Evolutionary conservation across 1,140 invertebrate genomes (phyloP).

Genomic region (Eulimnadia texana): DNA sequence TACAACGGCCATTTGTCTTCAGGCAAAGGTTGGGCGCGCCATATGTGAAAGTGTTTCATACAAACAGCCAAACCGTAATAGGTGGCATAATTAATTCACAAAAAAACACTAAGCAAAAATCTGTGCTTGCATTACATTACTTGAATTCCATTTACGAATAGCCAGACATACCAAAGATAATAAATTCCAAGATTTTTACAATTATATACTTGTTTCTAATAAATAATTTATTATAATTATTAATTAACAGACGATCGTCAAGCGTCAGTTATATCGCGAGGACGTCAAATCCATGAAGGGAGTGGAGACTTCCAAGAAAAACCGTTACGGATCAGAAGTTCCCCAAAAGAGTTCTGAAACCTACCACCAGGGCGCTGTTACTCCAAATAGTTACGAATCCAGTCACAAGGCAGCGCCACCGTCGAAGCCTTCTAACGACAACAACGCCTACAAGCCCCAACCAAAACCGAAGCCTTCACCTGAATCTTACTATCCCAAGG

Average conservation of each 20-base stretch:
- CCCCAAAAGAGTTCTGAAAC: too few relatives aligned
- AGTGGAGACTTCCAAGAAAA: background rate
- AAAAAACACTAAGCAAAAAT: background rate
- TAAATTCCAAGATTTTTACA: too few relatives aligned
- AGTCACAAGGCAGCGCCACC: background rate
- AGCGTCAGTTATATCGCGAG: constrained; percentile 14
- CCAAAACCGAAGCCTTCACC: background rate
- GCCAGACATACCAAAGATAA: too few relatives aligned
- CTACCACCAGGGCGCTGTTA: too few relatives aligned
- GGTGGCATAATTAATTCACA: background rate
- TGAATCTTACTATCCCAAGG: constrained; percentile 6
- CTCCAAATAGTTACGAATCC: too few relatives aligned
- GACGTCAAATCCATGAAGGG: constrained; percentile 6
- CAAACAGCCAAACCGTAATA: background rate
- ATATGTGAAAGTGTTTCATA: background rate
- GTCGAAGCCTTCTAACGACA: background rate
- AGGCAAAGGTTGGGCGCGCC: background rate
- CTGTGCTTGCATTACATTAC: too few relatives aligned
- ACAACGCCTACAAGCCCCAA: constrained; percentile 7
- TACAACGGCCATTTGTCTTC: background rate
- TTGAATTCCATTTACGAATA: too few relatives aligned
- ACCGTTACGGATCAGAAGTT: background rate
- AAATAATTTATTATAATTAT: too few relatives aligned
- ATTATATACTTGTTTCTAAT: too few relatives aligned
- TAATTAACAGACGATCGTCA: background rate